A percentile compares a stretch with the other conserved stretches of the same genome.
These are phyloP conservation scores for Drosophila teissieri DNA, from an alignment of 1,140 invertebrate species.

Conservation along the genomic window DNA sequence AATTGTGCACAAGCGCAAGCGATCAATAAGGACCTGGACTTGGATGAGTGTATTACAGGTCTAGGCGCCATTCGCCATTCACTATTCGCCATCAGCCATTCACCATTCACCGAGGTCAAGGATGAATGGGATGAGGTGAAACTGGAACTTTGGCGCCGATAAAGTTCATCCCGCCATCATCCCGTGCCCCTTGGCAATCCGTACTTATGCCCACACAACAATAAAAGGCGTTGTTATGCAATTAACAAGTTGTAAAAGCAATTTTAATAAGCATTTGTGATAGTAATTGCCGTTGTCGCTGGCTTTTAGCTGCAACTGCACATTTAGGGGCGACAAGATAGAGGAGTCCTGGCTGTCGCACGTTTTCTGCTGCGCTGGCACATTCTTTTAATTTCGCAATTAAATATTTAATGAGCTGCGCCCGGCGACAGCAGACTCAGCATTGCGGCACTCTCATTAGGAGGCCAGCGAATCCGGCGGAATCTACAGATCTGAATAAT, in stretches of 20 bases:
- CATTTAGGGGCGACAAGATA: constrained; percentile 35
- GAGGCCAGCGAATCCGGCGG: background rate
- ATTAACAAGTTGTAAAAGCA: constrained; percentile 74
- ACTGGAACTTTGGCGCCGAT: constrained; percentile 16
- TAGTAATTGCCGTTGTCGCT: constrained; percentile 59
- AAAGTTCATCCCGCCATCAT: constrained; percentile 5
- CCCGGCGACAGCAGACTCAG: constrained; percentile 29
- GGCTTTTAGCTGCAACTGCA: constrained; percentile 46
- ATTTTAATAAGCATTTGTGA: constrained; percentile 69
- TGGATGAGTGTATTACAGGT: constrained; percentile 63
- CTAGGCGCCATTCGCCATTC: constrained; percentile 6
- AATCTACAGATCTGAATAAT: constrained; percentile 57
- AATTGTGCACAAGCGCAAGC: constrained; percentile 79
- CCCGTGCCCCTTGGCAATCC: background rate
- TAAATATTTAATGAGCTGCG: constrained; percentile 76
- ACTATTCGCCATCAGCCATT: background rate
- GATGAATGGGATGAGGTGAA: constrained; percentile 18
- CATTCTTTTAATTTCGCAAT: constrained; percentile 77
- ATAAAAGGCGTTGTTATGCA: constrained; percentile 47
- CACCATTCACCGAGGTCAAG: constrained; percentile 18
- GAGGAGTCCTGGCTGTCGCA: constrained; percentile 5
- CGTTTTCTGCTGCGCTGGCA: constrained; percentile 60
- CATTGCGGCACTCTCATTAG: constrained; percentile 57
- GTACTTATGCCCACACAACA: constrained; percentile 10
- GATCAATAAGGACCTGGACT: constrained; percentile 62